Evolutionary conservation across 2,888 invertebrate species (phyloP), one percentile per base, ranked within the genome.

Genomic region (Acanthopleura granulata): DNA sequence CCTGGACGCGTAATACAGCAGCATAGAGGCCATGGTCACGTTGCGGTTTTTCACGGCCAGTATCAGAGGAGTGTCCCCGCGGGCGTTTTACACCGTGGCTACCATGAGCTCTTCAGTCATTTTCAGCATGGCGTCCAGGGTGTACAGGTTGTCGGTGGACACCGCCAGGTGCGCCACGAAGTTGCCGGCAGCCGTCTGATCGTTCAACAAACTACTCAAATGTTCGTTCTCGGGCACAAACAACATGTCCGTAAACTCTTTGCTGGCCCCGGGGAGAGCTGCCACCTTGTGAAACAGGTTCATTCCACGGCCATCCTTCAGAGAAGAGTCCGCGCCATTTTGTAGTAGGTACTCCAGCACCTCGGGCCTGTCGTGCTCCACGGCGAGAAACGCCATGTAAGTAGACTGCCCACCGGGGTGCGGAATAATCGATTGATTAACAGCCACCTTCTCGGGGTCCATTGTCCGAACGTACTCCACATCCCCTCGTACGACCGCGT

Each of bases 191-290:
- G 51, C 51, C 51, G 51, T 51, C 51, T 51, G 51, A 18, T 51
- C 51, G 51, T 51, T 51, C 18, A 51, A 51, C 51, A 51, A 51
- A 18, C 51, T 18, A 18, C 51, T 51, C 51, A 51, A 18, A 51
- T 14, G 18, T 14, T 51, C 51, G 51, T 51, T 51, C 51, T 51
- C 51, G 51, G 51, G 14, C 18, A 51, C 51, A 51, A 51, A 51
- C 14, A 51, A 18, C 51, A 51, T 51, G 51, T 51, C 51, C 51
- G 51, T 51, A 51, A 51, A 51, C 51, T 51, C 51, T 51, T 51
- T 51, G 51, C 51, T 18, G 51, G 51, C 51, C 18, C 18, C 51
- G 18, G 51, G 51, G 18, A 51, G 51, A 14, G 51, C 14, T 18
- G 51, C 51, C 14, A 51, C 51, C 18, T 51, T 51, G 51, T 18